Evolutionary conservation across 2,797 vertebrate genomes (phyloP), one percentile per base, ranked within the genome.

Genomic region (Enteromius treurensis): DNA sequence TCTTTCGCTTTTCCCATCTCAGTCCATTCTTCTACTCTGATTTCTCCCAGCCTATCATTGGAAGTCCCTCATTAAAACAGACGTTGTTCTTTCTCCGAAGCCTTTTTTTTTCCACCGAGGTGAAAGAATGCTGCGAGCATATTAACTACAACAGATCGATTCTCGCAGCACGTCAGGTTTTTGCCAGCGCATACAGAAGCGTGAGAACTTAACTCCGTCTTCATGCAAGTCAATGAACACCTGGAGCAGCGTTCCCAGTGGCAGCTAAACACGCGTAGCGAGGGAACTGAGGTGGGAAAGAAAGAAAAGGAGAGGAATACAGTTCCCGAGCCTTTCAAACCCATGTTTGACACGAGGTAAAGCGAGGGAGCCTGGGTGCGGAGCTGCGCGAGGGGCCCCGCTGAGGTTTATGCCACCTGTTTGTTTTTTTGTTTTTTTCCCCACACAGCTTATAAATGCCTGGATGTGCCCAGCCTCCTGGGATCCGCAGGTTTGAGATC

Each of bases 181-280:
- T 80, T 65, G 34, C 70, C 62, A 77, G 83, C 60, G 83, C 91
- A 91, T 89, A 89, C 91, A 88, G 88, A 86, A 91, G 91, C 87
- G 90, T 94, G 91, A 93, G 92, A 94, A 94, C 92, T 87, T 88
- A 87, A 93, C 90, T 92, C 91, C 87, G 91, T 89, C 93, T 93
- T 94, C 93, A 94, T 94, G 94, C 94, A 94, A 95, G 93, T 95
- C 93, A 94, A 93, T 94, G 93, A 94, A 93, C 93, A 94, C 94
- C 94, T 94, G 94, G 92, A 94, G 92, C 89, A 89, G 89, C 89
- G 88, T 91, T 94, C 93, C 92, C 93, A 92, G 91, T 92, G 92
- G 93, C 92, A 84, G 47, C 86, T 92, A 91, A 94, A 93, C 91
- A 91, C 80, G 90, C 80, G 87, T 80, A 88, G 90, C 89, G 69